These are phyloP conservation scores for Agonum fuliginosum DNA, from an alignment of 2,888 invertebrate genomes.

Conservation along the genomic window DNA sequence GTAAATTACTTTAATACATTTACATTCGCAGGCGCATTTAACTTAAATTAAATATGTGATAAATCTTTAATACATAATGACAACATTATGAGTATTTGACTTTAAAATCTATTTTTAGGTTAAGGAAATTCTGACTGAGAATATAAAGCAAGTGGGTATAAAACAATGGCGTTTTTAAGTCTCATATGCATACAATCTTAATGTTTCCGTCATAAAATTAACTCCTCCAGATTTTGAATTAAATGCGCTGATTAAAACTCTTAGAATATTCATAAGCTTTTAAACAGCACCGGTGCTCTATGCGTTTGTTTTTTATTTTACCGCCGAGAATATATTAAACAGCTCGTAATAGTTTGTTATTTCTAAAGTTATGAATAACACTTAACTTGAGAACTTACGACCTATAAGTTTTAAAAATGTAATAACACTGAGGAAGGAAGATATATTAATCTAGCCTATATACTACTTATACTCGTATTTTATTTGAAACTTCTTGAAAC, in stretches of 20 bases:
- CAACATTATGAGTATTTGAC: no score
- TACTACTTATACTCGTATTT: no score
- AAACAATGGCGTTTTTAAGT: neutral
- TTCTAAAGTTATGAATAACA: conserved; percentile 12
- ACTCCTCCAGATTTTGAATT: conserved; percentile 35
- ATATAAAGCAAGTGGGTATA: no score
- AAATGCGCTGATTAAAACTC: conserved; percentile 17
- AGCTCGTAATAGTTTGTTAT: conserved; percentile 6
- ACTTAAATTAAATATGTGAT: no score
- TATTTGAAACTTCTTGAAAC: no score
- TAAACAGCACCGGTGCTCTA: neutral
- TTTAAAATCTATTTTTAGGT: no score
- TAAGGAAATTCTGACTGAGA: no score
- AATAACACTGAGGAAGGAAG: neutral
- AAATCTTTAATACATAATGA: no score
- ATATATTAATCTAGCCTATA: no score
- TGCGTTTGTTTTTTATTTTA: conserved; percentile 1
- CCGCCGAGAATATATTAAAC: conserved; percentile 12
- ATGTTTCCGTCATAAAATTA: conserved; percentile 28
- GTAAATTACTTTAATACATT: no score
- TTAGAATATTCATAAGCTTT: conserved; percentile 35
- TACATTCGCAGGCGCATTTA: no score
- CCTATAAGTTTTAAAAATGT: conserved; percentile 4
- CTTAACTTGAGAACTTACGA: neutral
- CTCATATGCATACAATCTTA: conserved; percentile 28